Conservation (phyloP, 2,113 vertebrate genomes). For the Dipodomys spectabilis region DNA sequence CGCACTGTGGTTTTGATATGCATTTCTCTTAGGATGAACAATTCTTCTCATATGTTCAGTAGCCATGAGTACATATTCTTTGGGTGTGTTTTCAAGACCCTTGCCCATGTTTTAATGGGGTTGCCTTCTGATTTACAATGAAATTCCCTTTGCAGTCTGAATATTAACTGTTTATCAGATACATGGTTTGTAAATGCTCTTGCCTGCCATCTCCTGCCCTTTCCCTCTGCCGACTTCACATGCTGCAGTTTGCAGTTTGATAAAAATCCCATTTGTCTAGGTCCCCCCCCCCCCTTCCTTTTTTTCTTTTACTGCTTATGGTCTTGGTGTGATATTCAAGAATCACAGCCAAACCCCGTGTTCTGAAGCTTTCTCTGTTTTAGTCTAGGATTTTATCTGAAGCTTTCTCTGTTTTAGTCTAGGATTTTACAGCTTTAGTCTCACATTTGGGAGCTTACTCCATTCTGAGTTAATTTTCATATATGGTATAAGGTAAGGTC, state of each 20-base stretch:
- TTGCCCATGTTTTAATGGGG: not conserved
- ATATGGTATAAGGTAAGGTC: not conserved
- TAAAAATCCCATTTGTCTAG: not conserved
- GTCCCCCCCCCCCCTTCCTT: not conserved
- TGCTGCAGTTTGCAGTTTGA: not conserved
- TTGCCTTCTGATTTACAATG: too few relatives aligned
- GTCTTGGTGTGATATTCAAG: not conserved
- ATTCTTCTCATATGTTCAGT: not conserved
- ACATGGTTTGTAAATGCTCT: not conserved
- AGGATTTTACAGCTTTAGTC: not conserved
- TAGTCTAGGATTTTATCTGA: not conserved
- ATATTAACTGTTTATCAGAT: not conserved
- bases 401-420: not conserved
- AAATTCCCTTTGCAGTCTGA: not conserved
- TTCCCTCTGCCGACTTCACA: not conserved
- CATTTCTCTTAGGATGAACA: not conserved
- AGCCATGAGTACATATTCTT: not conserved
- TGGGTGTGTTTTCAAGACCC: not conserved
- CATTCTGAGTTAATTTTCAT: not conserved
- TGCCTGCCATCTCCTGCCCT: too few relatives aligned
- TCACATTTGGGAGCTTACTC: not conserved
- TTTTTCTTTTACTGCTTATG: not conserved
- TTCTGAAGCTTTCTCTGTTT: not conserved
- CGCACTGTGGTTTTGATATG: not conserved
- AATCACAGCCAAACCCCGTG: not conserved